Conservation (phyloP, 2,888 invertebrate species). For the Thyatira batis region DNA sequence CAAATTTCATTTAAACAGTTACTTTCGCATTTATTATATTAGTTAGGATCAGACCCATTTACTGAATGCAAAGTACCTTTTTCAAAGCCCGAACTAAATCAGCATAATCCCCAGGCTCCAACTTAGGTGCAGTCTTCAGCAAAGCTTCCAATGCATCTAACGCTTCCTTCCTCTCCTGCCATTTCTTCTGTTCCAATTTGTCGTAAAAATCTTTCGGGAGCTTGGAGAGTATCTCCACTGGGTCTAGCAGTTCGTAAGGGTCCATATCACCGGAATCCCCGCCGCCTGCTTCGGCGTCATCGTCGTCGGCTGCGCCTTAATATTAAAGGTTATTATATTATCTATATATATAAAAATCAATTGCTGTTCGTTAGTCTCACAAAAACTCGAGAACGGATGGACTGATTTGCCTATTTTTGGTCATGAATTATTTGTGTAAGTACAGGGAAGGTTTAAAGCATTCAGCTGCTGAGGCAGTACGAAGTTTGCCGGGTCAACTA, state of each 20-base stretch:
- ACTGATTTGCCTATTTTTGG: too few relatives aligned
- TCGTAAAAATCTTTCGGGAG: conserved; percentile 98
- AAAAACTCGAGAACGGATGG: neutral
- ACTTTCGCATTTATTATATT: too few relatives aligned
- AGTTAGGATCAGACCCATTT: too few relatives aligned
- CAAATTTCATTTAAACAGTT: too few relatives aligned
- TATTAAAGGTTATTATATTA: neutral
- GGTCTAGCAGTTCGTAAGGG: conserved; percentile 94
- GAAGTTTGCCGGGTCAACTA: too few relatives aligned
- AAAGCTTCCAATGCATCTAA: conserved; percentile 91
- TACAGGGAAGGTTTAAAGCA: too few relatives aligned
- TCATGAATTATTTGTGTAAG: too few relatives aligned
- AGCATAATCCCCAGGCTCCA: conserved; percentile 96
- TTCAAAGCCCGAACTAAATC: conserved; percentile 93
- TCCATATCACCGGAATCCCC: conserved; percentile 88
- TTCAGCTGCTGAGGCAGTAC: too few relatives aligned
- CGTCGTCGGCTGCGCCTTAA: conserved; percentile 70
- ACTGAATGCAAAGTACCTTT: conserved; percentile 82
- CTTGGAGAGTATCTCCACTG: conserved; percentile 96
- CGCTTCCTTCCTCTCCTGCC: conserved; percentile 97
- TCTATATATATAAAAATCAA: neutral
- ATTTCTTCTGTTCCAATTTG: conserved; percentile 96
- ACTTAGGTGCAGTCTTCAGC: conserved; percentile 89
- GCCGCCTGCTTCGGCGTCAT: conserved; percentile 83
- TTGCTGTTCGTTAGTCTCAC: too few relatives aligned